phyloP scores from a whole-genome alignment of 2,888 invertebrate genomes.

The Dastarcus helophoroides region DNA sequence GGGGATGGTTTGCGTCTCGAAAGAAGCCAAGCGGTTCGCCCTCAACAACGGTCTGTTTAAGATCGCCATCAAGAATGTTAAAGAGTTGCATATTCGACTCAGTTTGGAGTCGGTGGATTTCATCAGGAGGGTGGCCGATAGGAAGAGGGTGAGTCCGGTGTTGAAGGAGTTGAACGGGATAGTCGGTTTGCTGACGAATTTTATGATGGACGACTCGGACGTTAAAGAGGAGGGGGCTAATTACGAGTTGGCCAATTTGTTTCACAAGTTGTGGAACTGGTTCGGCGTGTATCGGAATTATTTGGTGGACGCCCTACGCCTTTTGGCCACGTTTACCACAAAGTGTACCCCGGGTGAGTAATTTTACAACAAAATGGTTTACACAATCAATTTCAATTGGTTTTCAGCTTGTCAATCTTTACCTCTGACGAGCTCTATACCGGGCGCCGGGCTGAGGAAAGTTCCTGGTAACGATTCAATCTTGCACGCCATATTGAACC shows the following conservation, averaged over 20 bases:
- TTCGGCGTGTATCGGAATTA: conserved; percentile 46
- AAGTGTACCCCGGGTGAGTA: conserved; percentile 47
- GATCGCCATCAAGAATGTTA: conserved; percentile 35
- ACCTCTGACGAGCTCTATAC: conserved; percentile 39
- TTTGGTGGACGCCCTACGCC: conserved; percentile 42
- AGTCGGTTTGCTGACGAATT: conserved; percentile 46
- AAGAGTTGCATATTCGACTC: conserved; percentile 37
- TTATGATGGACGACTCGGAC: conserved; percentile 41
- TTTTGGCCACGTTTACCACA: conserved; percentile 52
- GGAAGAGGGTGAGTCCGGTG: conserved; percentile 38
- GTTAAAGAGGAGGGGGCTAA: conserved; percentile 47
- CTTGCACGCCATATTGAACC: conserved; percentile 40
- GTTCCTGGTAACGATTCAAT: conserved; percentile 40
- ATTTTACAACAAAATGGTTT: conserved; percentile 7
- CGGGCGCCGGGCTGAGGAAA: conserved; percentile 42
- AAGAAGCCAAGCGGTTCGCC: conserved; percentile 38
- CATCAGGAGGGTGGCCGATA: conserved; percentile 34
- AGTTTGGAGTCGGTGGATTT: conserved; percentile 40
- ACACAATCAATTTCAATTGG: too few relatives aligned
- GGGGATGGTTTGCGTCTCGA: conserved; percentile 38
- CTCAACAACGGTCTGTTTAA: conserved; percentile 33
- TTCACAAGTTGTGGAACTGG: conserved; percentile 59
- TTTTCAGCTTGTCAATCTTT: conserved; percentile 41
- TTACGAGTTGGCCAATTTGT: conserved; percentile 44
- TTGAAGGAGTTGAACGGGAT: conserved; percentile 46